Percentiles rank a stretch among this genome's conserved stretches.
Evolutionary conservation across 2,113 vertebrate species (phyloP).

Genomic region (cat (Felis catus)): DNA sequence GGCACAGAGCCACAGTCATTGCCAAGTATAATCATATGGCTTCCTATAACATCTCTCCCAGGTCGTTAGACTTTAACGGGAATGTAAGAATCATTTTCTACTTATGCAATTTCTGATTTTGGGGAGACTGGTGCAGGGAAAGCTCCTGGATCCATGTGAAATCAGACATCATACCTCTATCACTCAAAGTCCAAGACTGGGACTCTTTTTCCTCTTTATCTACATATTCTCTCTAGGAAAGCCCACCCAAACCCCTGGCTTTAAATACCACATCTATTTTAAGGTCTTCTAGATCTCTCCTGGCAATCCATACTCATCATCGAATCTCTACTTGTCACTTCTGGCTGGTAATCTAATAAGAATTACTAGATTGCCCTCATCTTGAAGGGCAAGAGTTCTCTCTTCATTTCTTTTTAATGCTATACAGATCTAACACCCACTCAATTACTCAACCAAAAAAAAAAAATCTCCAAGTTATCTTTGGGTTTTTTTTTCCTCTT

Average conservation of each 20-base stretch:
- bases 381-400: too few species aligned
- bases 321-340: not conserved
- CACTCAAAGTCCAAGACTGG: not conserved
- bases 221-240: not conserved
- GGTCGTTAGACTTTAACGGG: not conserved
- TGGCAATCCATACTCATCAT: not conserved
- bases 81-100: not conserved
- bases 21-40: not conserved
- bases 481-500: not conserved
- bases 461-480: not conserved
- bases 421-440: too few species aligned
- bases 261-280: not conserved
- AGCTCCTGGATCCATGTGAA: not conserved
- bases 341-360: not conserved
- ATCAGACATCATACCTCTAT: not conserved
- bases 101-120: not conserved
- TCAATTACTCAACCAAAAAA: too few species aligned
- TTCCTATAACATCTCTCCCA: not conserved
- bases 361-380: not conserved
- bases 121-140: not conserved
- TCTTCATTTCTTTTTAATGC: too few species aligned
- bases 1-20: not conserved
- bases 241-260: not conserved
- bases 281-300: not conserved
- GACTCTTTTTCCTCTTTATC: not conserved